These are phyloP conservation scores for Crossocerus cetratus DNA, from an alignment of 2,888 invertebrate genomes.

Conservation along the genomic window DNA sequence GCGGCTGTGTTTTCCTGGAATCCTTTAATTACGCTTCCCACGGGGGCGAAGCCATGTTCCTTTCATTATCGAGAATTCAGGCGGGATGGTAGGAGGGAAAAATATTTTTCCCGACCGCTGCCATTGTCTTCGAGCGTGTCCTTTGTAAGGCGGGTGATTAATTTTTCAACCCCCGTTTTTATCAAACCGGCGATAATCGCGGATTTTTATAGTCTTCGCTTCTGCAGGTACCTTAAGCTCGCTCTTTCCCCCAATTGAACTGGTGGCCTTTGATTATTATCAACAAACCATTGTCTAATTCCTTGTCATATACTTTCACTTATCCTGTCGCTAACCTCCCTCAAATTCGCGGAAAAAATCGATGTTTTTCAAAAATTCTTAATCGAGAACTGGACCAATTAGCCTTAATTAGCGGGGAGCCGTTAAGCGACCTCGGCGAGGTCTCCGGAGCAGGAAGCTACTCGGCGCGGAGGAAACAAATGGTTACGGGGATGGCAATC, in stretches of 20 bases:
- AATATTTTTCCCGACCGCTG: slow-evolving; percentile 65
- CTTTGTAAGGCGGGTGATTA: slow-evolving; percentile 62
- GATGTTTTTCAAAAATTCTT: too few species aligned
- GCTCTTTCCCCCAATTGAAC: too few species aligned
- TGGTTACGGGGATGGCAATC: slow-evolving; percentile 58
- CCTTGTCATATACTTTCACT: neutral
- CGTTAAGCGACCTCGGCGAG: slow-evolving; percentile 36
- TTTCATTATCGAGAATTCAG: slow-evolving; percentile 48
- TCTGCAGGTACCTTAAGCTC: neutral
- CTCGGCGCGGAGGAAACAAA: slow-evolving; percentile 51
- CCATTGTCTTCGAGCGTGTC: slow-evolving; percentile 62
- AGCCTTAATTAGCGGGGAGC: slow-evolving; percentile 43
- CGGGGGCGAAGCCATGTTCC: slow-evolving; percentile 11
- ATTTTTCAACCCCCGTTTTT: slow-evolving; percentile 54
- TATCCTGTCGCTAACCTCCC: too few species aligned
- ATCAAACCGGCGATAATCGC: slow-evolving; percentile 13
- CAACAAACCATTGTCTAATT: too few species aligned
- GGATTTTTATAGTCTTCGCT: neutral
- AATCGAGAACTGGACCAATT: too few species aligned
- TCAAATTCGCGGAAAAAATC: too few species aligned
- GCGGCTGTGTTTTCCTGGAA: too few species aligned
- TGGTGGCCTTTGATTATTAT: too few species aligned
- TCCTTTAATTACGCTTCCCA: neutral
- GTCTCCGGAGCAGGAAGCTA: slow-evolving; percentile 14
- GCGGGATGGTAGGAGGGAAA: slow-evolving; percentile 34